Evolutionary conservation across 2,888 invertebrate species (phyloP).

Genomic region (Bugulina stolonifera): DNA sequence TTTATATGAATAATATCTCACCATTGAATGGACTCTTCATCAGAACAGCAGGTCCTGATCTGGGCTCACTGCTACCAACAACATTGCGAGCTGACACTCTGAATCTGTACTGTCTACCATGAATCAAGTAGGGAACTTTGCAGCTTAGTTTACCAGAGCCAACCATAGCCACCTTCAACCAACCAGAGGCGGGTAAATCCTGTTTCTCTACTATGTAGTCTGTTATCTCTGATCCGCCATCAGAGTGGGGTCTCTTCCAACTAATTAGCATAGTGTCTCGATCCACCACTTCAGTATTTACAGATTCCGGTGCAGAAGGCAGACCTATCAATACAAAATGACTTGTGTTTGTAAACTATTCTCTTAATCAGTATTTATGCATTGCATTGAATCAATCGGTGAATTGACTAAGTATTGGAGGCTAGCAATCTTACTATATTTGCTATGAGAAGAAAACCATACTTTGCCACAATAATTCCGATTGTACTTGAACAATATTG

Average conservation of each 20-base stretch:
- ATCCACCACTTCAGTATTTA: conserved; percentile 35
- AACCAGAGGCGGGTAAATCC: background rate
- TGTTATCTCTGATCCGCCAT: conserved; percentile 28
- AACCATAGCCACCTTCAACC: conserved; percentile 18
- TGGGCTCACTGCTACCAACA: conserved; percentile 73
- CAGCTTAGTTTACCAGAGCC: background rate
- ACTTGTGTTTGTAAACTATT: conserved; percentile 37
- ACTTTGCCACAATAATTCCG: too few relatives aligned
- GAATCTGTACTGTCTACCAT: conserved; percentile 78
- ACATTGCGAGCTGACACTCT: conserved; percentile 79
- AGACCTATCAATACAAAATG: conserved; percentile 33
- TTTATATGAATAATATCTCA: conserved; percentile 1
- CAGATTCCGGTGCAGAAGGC: conserved; percentile 39
- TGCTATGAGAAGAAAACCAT: too few relatives aligned
- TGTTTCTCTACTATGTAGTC: conserved; percentile 25
- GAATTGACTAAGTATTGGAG: too few relatives aligned
- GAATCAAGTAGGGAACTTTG: conserved; percentile 13
- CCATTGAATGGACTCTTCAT: conserved; percentile 22
- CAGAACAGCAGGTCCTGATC: background rate
- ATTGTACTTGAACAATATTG: too few relatives aligned
- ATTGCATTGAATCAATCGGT: too few relatives aligned
- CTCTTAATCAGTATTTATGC: too few relatives aligned
- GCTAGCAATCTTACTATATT: too few relatives aligned
- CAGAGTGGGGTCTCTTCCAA: conserved; percentile 51
- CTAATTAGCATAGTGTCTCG: conserved; percentile 38